phyloP scores from a whole-genome alignment of 2,113 vertebrate genomes.

The Myotis davidii region DNA sequence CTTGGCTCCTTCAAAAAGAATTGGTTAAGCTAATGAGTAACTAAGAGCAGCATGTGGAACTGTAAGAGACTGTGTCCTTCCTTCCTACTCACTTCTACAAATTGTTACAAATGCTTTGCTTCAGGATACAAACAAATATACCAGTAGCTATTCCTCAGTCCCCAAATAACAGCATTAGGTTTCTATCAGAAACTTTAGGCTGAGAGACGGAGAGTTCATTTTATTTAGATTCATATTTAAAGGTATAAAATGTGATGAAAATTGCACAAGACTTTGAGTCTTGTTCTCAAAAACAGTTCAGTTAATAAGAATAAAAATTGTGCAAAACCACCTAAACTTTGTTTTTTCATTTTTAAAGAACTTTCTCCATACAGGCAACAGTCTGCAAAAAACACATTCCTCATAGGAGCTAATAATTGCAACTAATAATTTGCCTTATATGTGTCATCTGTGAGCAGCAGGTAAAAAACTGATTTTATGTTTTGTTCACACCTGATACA shows the following conservation, averaged over 20 bases:
- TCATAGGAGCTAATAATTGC: neutral
- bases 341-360: neutral
- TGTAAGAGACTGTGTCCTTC: neutral
- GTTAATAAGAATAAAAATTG: neutral
- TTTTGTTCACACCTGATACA: neutral
- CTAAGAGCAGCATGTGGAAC: neutral
- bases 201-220: neutral
- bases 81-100: neutral
- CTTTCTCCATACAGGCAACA: neutral
- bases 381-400: neutral
- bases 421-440: neutral
- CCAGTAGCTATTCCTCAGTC: neutral
- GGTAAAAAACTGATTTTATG: neutral
- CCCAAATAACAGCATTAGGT: neutral
- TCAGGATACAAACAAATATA: neutral
- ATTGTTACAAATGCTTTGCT: neutral
- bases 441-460: neutral
- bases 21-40: neutral
- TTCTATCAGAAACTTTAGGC: neutral
- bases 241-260: conserved; percentile 21
- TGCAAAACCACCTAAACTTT: neutral
- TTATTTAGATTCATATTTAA: conserved; percentile 17
- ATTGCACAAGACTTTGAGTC: conserved; percentile 6
- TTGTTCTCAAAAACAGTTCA: neutral
- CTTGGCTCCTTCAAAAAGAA: conserved; percentile 34